phyloP scores from a whole-genome alignment of 2,888 invertebrate species.

The Dynastes tityus region DNA sequence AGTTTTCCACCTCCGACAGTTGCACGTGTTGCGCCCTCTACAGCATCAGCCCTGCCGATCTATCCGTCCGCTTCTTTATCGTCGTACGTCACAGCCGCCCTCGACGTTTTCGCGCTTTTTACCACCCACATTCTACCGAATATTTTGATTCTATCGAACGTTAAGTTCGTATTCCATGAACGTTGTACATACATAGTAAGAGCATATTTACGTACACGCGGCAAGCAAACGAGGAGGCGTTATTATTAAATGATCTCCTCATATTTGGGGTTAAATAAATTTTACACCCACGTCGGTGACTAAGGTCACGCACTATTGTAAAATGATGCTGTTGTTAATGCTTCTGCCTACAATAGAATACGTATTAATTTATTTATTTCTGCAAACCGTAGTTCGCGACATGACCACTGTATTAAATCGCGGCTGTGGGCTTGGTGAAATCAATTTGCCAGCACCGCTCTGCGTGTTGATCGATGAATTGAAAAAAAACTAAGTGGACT shows the following conservation, averaged over 20 bases:
- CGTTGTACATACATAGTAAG: slow-evolving; percentile 1
- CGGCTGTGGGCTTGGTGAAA: background rate
- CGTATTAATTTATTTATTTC: background rate
- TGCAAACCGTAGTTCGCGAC: no score
- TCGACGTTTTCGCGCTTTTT: slow-evolving; percentile 55
- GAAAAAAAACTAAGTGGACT: slow-evolving; percentile 8
- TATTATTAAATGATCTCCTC: slow-evolving; percentile 21
- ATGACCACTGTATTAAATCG: no score
- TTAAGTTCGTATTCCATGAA: slow-evolving; percentile 20
- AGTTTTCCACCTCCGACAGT: no score
- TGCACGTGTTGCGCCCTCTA: no score
- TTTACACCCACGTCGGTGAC: background rate
- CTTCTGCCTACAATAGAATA: background rate
- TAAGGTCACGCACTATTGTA: background rate
- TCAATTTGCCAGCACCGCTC: background rate
- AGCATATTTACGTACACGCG: background rate
- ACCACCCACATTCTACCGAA: slow-evolving; percentile 54
- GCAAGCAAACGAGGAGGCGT: slow-evolving; percentile 8
- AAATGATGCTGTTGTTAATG: background rate
- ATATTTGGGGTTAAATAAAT: slow-evolving; percentile 20
- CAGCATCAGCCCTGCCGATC: no score
- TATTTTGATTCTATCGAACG: slow-evolving; percentile 34
- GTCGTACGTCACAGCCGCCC: slow-evolving; percentile 28
- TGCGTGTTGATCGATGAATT: background rate
- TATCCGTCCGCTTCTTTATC: slow-evolving; percentile 24